Evolutionary conservation across 2,113 vertebrate species (phyloP), one percentile per base, ranked within the genome.

Genomic region (Equus przewalskii): DNA sequence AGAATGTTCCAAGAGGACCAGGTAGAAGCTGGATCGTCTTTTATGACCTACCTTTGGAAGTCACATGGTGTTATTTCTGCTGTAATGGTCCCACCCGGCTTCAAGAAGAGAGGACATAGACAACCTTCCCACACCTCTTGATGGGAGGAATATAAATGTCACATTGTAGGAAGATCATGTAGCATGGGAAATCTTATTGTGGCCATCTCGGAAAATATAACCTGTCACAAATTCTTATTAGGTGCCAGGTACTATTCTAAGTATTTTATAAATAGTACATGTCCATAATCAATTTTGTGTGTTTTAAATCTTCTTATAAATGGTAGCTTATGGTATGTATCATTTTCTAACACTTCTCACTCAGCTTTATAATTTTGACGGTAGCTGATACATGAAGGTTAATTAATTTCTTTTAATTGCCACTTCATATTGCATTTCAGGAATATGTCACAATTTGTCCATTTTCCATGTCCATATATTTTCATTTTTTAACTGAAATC

Each of bases 231-330:
- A 49, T 49, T 58, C 49, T 90, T 84, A 44, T 13, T 69, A 58
- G 16, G 10, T 83, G 28, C 58, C 69, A 67, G 78, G 79, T 46
- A 13, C 84, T 88, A 51, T 49, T 87, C 58, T 49, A 92, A 92
- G 46, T 67, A 22, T 78, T 51, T 76, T 73, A 28, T 28, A 73
- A 91, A 79, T 51, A 69, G 33, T 60, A 33, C 26, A 36, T 24
- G 36, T 56, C 12, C 28, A 64, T 15, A 33, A 51, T 70, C 62
- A 92, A 65, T 56, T 54, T 41, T 81, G 6, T 58, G 56, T 56
- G 89, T 92, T 87, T 72, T 67, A 56, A 81, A 81, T 69, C 51
- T 81, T 87, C 81, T 75, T 75, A 54, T 92, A 82, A 67, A 46
- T 65, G 46, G 19, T 30, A 36, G 51, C 36, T 49, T 88, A 41